Evolutionary conservation across 2,113 vertebrate species (phyloP), one percentile per base, ranked within the genome.

Genomic region (Neotoma lepida): DNA sequence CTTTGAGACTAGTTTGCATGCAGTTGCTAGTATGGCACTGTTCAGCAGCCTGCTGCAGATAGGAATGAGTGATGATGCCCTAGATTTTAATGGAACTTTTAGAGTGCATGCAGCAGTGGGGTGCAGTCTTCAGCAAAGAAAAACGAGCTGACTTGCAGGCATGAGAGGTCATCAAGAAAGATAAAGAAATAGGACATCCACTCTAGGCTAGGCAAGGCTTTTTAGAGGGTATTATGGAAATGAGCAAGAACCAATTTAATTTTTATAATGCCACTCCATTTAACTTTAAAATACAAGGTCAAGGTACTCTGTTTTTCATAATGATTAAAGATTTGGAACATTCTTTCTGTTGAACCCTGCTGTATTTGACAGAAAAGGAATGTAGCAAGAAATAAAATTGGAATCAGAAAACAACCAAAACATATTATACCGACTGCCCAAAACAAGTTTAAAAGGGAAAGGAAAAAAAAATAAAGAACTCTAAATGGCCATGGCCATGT

Each of bases 61-160:
- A 98, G 98, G 98, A 98, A 98, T 98, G 98, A 98, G 91, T 98
- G 98, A 98, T 98, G 98, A 98, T 98, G 98, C 97, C 98, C 98
- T 97, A 98, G 98, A 98, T 98, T 98, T 98, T 98, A 98, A 98
- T 98, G 98, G 98, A 98, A 98, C 98, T 98, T 98, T 98, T 92
- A 96, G 92, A 98, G 94, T 9, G 0, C 6, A 1, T 96, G 97
- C 95, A 97, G 98, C 96, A 20, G 98, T 98, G 97, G 98, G 98
- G 97, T 97, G 97, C 98, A 98, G 97, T 97, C 97, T 98, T 98
- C 98, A 98, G 97, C 97, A 97, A 97, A 98, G 98, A 98, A 98
- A 98, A 98, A 98, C n/a, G 97, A 98, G 98, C 98, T 98, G 97
- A 98, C 98, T 98, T 97, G 97, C 97, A 98, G 97, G 97, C 97